phyloP scores from a whole-genome alignment of 2,113 vertebrate species.

The Phyllopteryx taeniolatus region DNA sequence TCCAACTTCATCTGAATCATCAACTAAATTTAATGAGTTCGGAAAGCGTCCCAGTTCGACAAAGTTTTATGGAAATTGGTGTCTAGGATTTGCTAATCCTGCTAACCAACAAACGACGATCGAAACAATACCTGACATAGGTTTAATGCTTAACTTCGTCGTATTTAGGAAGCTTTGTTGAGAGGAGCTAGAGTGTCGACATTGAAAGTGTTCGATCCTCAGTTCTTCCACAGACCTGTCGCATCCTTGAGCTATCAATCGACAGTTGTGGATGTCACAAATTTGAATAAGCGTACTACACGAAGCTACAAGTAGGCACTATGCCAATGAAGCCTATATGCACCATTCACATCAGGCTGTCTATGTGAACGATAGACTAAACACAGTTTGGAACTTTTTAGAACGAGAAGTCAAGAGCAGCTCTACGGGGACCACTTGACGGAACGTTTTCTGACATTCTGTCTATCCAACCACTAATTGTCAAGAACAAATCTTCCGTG shows the following conservation, averaged over 20 bases:
- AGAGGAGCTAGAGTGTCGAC: neutral
- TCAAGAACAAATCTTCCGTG: conserved; percentile 51
- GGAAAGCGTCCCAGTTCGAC: neutral
- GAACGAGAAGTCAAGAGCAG: conserved; percentile 6
- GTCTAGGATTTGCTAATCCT: neutral
- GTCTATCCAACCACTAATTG: conserved; percentile 28
- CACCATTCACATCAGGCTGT: neutral
- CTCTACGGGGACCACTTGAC: conserved; percentile 23
- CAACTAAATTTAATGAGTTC: neutral
- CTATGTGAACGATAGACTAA: conserved; percentile 2
- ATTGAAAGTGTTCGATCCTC: neutral
- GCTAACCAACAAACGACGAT: neutral
- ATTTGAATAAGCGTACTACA: neutral
- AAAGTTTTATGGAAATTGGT: neutral
- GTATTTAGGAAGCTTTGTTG: neutral
- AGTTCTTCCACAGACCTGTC: neutral
- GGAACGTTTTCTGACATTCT: conserved; percentile 32
- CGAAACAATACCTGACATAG: neutral
- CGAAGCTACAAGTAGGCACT: neutral
- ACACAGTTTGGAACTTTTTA: conserved; percentile 3
- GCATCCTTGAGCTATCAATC: neutral
- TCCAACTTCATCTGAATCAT: neutral
- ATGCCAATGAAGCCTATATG: neutral
- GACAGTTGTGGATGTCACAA: neutral
- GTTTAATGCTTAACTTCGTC: neutral